Base-by-base conservation (phyloP, 2,797 vertebrate species). In the Macroramphosus scolopax region DNA sequence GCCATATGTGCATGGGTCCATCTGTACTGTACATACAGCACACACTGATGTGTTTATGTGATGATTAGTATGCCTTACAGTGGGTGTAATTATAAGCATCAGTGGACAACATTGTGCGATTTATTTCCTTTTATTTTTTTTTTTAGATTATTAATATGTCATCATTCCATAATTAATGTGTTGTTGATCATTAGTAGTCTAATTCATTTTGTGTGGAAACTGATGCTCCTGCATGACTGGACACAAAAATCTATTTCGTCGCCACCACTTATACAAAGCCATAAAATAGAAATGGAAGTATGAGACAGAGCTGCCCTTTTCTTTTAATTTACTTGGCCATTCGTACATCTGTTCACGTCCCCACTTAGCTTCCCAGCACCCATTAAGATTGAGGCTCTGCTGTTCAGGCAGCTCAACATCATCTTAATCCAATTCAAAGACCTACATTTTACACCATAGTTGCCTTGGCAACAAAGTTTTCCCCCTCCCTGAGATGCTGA, bases 381-480 rank as follows among this genome's bases (percentile, higher is more conserved):
- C 63, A 82, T 82, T 79, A 77, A 63, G 75, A 81, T 35, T 61
- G 68, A 82, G 72, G 72, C 63, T 56, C 67, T 20, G 43, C 50
- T 73, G 78, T 71, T 73, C 42, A 40, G 64, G 64, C 68, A 60
- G 70, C 72, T 75, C 69, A 52, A 63, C 63, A 66, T 73, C 65
- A 55, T 82, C 66, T 73, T 87, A 86, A 88, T 89, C 75, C 46
- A 65, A 88, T 88, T 88, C 86, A 86, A 79, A 88, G 85, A 82
- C 84, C 84, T 84, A 81, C 71, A 88, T 89, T 89, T 77, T 79
- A 74, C 75, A 66, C 44, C 63, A 55, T 82, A 80, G 89, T 89
- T 90, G 85, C 87, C 83, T 49, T 89, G 82, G 89, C 84, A 90
- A 90, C 89, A 78, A 82, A 73, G 67, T 78, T 78, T 71, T 39